Conservation (phyloP, 2,113 vertebrate species). For the Tyto alba region DNA sequence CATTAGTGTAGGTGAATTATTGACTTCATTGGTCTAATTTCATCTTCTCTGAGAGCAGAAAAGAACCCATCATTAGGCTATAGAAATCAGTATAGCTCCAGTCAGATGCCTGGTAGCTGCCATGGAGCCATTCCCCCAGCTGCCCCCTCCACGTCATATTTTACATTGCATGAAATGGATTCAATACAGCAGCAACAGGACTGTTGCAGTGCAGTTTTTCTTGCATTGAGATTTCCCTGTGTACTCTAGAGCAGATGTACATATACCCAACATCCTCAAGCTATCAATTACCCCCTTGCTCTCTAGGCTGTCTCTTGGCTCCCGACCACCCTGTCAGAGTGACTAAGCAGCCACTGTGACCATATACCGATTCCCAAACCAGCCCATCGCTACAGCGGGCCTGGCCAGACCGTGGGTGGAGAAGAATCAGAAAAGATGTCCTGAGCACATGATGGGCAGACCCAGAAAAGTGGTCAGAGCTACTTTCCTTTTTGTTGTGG, state of each 20-base stretch:
- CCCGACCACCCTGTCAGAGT: not conserved
- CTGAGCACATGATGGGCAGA: not conserved
- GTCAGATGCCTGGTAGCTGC: not conserved
- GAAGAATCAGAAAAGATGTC: not conserved
- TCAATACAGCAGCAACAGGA: not conserved
- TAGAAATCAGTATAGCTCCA: not conserved
- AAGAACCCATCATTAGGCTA: not conserved
- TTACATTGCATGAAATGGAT: not conserved
- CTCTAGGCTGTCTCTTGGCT: not conserved
- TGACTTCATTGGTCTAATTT: not conserved
- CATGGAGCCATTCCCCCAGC: not conserved
- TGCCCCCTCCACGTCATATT: not conserved
- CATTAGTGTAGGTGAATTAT: not conserved
- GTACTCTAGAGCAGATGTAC: fast-evolving
- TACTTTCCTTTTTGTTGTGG: not conserved
- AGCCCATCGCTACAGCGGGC: not conserved
- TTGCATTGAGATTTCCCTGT: not conserved
- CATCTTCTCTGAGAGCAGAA: not conserved
- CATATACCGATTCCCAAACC: fast-evolving
- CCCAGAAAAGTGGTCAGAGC: not conserved
- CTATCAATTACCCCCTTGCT: not conserved
- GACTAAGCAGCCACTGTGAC: not conserved
- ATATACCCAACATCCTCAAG: not conserved
- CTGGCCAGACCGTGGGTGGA: fast-evolving
- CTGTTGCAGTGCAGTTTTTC: not conserved